Conservation (phyloP, 1,140 invertebrate genomes). For the Caenorhabditis remanei region DNA sequence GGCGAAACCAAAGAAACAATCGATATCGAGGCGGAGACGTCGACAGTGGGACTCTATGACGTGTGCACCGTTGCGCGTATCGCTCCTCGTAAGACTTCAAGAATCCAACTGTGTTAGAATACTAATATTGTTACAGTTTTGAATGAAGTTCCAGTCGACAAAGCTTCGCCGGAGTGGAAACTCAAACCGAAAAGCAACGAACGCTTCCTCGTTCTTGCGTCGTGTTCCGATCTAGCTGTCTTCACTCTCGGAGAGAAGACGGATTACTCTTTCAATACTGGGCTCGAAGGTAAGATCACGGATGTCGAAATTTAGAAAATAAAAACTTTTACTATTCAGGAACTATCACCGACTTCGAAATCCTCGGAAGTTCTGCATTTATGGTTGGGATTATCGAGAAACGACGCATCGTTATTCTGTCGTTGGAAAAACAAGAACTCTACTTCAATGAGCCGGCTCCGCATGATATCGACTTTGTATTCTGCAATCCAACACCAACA, state of each 20-base stretch:
- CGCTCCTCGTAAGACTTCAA: not conserved
- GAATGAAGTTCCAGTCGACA: not conserved
- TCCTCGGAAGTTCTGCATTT: conserved; percentile 34
- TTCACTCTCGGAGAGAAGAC: conserved; percentile 21
- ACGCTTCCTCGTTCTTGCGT: conserved; percentile 15
- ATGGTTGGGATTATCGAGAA: conserved; percentile 18
- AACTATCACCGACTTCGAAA: conserved; percentile 20
- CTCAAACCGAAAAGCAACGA: conserved; percentile 36
- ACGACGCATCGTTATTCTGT: conserved; percentile 9
- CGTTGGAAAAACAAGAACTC: conserved; percentile 40
- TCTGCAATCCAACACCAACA: not conserved
- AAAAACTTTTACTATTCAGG: not conserved
- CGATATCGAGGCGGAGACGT: conserved; percentile 14
- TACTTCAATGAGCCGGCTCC: conserved; percentile 25
- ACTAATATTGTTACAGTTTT: not conserved
- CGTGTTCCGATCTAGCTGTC: conserved; percentile 20
- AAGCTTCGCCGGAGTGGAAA: conserved; percentile 21
- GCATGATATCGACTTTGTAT: conserved; percentile 18
- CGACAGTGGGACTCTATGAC: conserved; percentile 30
- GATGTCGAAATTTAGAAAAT: too few relatives aligned
- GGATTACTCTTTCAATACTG: conserved; percentile 32
- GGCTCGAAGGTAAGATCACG: not conserved
- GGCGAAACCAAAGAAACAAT: not conserved
- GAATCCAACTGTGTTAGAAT: not conserved
- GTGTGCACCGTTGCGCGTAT: conserved; percentile 15